phyloP scores from a whole-genome alignment of 2,797 vertebrate genomes.

The Momotus momota region DNA sequence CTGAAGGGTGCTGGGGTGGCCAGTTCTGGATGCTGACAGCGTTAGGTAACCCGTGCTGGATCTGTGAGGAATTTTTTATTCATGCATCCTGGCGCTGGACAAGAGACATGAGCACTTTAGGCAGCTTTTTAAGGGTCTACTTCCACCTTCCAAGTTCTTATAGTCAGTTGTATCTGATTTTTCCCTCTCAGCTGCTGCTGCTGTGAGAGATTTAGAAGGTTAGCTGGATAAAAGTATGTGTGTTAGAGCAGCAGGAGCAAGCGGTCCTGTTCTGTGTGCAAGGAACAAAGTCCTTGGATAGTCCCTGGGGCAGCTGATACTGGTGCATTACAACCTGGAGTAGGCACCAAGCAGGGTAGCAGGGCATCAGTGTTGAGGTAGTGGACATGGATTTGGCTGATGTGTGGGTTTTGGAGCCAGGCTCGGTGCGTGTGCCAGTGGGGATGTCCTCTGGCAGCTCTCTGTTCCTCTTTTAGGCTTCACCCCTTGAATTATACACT shows the following conservation, averaged over 20 bases:
- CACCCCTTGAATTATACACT: neutral
- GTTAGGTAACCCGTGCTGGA: neutral
- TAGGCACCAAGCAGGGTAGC: neutral
- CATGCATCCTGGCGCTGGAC: neutral
- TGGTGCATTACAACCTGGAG: neutral
- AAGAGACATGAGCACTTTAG: neutral
- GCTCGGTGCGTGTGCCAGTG: neutral
- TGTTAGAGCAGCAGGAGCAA: neutral
- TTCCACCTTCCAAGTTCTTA: neutral
- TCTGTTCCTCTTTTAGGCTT: neutral
- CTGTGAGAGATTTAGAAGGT: neutral
- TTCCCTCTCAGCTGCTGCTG: neutral
- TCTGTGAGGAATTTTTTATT: neutral
- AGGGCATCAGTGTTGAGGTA: fast-evolving
- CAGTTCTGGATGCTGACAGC: neutral
- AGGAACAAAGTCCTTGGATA: neutral
- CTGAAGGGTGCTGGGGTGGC: neutral
- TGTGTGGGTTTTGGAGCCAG: neutral
- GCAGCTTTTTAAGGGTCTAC: neutral
- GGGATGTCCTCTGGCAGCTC: neutral
- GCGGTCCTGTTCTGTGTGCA: neutral
- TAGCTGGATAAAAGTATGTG: neutral
- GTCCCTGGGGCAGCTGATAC: neutral
- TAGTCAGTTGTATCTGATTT: neutral
- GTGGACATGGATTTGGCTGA: neutral